Conservation (phyloP, 2,113 vertebrate species). For the Sorex araneus region DNA sequence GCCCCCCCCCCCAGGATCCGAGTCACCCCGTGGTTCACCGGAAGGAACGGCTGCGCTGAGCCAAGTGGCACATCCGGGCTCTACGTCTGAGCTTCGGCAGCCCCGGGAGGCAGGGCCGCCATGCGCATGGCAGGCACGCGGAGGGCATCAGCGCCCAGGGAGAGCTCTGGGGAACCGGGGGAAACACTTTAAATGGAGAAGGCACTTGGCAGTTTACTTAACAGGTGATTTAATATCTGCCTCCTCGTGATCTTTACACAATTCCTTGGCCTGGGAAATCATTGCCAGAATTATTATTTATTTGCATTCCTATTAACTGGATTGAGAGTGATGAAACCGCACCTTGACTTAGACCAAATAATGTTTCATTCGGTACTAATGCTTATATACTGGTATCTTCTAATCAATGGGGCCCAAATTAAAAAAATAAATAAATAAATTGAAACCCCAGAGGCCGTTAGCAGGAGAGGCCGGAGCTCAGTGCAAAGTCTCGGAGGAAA, state of each 20-base stretch:
- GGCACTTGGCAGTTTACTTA: slow-evolving; percentile 14
- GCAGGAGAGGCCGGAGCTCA: neutral
- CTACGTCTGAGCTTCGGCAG: neutral
- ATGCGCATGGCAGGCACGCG: neutral
- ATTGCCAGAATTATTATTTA: neutral
- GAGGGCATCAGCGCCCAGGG: slow-evolving; percentile 7
- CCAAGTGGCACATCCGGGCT: neutral
- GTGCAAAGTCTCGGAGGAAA: slow-evolving; percentile 55
- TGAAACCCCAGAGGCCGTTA: neutral
- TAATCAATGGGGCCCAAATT: slow-evolving; percentile 31
- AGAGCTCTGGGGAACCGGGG: neutral
- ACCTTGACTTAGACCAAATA: slow-evolving; percentile 23
- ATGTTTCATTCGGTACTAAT: neutral
- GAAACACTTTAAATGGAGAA: neutral
- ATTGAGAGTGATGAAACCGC: neutral
- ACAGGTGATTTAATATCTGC: neutral
- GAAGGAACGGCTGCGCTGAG: slow-evolving; percentile 15
- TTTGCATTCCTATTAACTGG: neutral
- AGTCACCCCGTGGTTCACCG: neutral
- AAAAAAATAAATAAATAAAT: slow-evolving; percentile 33
- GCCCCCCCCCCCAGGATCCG: neutral
- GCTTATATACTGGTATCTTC: slow-evolving; percentile 14
- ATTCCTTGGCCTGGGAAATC: neutral
- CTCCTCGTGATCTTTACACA: neutral
- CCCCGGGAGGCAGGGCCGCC: neutral